Base-by-base conservation (phyloP, 2,113 vertebrate genomes). In the Galeopterus variegatus region DNA sequence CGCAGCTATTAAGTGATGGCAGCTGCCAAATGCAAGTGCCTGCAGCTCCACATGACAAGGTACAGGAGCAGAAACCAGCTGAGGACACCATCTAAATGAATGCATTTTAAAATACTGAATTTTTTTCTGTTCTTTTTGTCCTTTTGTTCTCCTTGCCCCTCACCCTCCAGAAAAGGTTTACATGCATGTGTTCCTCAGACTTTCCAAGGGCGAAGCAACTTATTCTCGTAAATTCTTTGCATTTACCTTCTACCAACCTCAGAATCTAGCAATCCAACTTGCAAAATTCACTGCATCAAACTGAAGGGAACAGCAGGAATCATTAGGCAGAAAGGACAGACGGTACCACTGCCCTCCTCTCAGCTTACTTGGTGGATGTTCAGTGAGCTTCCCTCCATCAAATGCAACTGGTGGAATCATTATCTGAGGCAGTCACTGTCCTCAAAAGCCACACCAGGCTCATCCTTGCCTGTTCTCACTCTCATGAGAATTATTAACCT, bases 341-440 rank as follows among this genome's bases (percentile, higher is more conserved):
- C 41, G 41, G 41, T 19, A 56, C 56, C 21, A 3, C 21, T 7
- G 10, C 58, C 3, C 6, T 79, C 81, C 70, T 72, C 65, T 86
- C 50, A 82, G 33, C 60, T 97, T 76, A 60, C 73, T 58, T 36
- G 75, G 62, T 76, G 87, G 70, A 54, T 33, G 67, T 79, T 86
- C 96, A 91, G 15, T 52, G 45, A 90, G 45, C 5, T 67, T 36
- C 41, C 26, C 5, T 13, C 50, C 50, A 76, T 1, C 60, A 15
- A 82, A 73, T 64, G 80, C 48, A 97, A 28, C 1, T 95, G 28
- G 18, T 92, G 33, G 41, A 85, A 69, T 87, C 58, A 81, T 87
- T 95, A 82, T 62, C 50, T 31, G 21, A 58, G 94, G 41, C 8
- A 41, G 56, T 62, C 65, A 48, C 76, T 26, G 2, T 94, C 97